Base-by-base conservation (phyloP, 2,888 invertebrate genomes). In the Brachyptera putata region DNA sequence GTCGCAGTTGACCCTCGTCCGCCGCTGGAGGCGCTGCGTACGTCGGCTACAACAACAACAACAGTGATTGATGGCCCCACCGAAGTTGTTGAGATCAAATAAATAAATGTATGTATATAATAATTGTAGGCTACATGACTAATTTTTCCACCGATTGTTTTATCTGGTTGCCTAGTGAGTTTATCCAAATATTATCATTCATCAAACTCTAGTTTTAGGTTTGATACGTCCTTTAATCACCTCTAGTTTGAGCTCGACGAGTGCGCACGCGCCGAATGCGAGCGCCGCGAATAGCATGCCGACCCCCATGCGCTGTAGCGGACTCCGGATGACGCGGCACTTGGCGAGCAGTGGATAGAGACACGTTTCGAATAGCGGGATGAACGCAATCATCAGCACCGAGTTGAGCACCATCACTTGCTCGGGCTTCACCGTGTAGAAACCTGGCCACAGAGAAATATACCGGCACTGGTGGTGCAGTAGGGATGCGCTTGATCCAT, bases 331-430 rank as follows among this genome's bases (percentile, higher is more conserved):
- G 0, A 91, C 69, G 58, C 79, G 80, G 60, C 87, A 78, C 75
- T 87, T 87, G 1, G 79, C 80, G 57, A 95, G 73, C 0, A 86
- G 71, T 0, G 95, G 95, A 73, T 96, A 96, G 58, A 96, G 79
- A 1, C 77, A 80, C 59, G 84, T 80, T 73, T 91, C 87, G 70
- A 90, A 92, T 0, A 91, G 70, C 0, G 96, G 96, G 69, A 96
- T 95, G 67, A 95, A 87, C 2, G 85, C 56, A 18, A 96, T 76
- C 68, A 95, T 91, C 34, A 95, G 77, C 3, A 94, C 71, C 0
- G 95, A 95, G 76, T 95, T 96, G 1, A 95, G 75, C 61, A 95
- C 89, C 80, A 95, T 95, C 86, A 98, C 87, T 75, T 98, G 97
- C 76, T 98, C 98, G 0, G 98, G 94, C 67, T 93, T 87, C 16